phyloP scores from a whole-genome alignment of 2,797 vertebrate genomes.

The Protosalanx chinensis region DNA sequence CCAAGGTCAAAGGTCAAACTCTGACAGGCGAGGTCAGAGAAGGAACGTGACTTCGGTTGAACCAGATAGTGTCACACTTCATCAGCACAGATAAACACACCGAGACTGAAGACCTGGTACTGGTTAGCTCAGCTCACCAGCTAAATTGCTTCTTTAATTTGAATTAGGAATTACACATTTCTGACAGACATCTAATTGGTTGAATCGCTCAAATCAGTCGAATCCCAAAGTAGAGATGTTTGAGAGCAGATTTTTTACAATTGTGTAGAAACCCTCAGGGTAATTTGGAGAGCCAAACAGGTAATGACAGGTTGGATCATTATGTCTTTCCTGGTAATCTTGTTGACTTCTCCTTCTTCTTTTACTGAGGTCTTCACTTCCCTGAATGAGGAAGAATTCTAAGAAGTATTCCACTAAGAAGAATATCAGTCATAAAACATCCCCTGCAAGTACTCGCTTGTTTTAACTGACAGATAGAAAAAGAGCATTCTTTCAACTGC shows the following conservation, averaged over 20 bases:
- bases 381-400: slow-evolving; percentile 22
- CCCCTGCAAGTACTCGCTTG: neutral
- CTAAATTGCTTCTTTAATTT: neutral
- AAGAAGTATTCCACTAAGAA: neutral
- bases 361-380: neutral
- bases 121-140: neutral
- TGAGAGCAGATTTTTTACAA: too few relatives aligned
- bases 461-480: neutral
- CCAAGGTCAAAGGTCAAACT: slow-evolving; percentile 41
- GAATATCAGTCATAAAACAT: neutral
- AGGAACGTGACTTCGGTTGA: slow-evolving; percentile 19
- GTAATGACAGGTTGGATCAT: neutral
- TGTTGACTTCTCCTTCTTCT: slow-evolving; percentile 23
- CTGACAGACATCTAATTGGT: neutral
- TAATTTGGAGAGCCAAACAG: neutral
- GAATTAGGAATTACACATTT: neutral
- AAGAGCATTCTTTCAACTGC: too few relatives aligned
- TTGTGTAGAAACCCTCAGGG: too few relatives aligned
- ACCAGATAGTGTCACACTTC: slow-evolving; percentile 37
- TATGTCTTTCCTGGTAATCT: slow-evolving; percentile 28
- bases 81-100: slow-evolving; percentile 51
- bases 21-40: slow-evolving; percentile 25
- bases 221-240: too few relatives aligned
- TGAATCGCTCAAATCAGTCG: neutral
- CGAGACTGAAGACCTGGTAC: slow-evolving; percentile 4